Base-by-base conservation (phyloP, 2,888 invertebrate species). In the Oscheius onirici region DNA sequence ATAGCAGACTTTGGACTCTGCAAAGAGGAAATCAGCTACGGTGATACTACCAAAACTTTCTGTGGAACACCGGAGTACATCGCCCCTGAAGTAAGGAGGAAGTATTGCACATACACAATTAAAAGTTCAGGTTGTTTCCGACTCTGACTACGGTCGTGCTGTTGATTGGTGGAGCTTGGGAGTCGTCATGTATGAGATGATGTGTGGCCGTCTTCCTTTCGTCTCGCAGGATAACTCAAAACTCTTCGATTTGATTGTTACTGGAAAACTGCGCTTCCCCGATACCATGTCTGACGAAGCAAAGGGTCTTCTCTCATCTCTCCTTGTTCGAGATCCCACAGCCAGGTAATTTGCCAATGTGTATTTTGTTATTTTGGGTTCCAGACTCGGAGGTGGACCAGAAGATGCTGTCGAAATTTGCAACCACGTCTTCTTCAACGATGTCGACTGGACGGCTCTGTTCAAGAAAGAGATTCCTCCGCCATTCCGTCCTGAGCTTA, bases 161-260 rank as follows among this genome's bases (percentile, higher is more conserved):
- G 95, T 95, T n/a, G 95, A 95, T 89, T 95, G 95, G 95, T 99
- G 97, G 99, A 97, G 97, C 71, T 89, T 91, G 0, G 97, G 97
- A 78, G 97, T 99, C 67, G 97, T 86, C 10, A 81, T 86, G 82
- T 99, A 99, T 90, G 99, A 99, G 92, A 99, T 99, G 99, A 94
- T 97, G 92, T 96, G 96, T 90, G 99, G 99, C 69, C 92, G 99
- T 80, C 92, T 99, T 89, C 99, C 99, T 68, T 99, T 99, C 91
- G 97, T 97, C 90, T 96, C 96, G 90, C 88, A 89, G 55, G 97
- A 99, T 91, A 97, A 97, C 90, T 97, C 99, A 89, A 92, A 93
- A 81, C 92, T 99, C 67, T 99, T 99, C 90, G 93, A 95, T 80
- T 92, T 97, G 75, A 99, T 99, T 88, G 91, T 99, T 78, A 91